Evolutionary conservation across 2,113 vertebrate species (phyloP).

Genomic region (Cottus gobio): DNA sequence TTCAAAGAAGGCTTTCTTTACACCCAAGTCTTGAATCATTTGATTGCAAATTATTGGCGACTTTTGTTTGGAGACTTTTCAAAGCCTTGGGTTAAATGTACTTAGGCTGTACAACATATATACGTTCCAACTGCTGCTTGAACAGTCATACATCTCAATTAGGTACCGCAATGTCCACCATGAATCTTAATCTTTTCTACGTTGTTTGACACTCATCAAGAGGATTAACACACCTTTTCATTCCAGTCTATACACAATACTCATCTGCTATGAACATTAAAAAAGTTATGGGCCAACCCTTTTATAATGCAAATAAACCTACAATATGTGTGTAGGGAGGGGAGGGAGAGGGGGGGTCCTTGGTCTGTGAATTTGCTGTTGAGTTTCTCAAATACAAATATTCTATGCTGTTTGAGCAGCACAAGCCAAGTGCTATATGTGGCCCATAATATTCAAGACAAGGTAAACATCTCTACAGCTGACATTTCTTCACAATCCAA

Average conservation of each 20-base stretch:
- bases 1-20: conserved; percentile 61
- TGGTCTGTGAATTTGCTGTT: background rate
- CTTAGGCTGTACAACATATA: background rate
- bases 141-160: background rate
- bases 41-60: conserved; percentile 37
- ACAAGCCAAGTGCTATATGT: too few species aligned
- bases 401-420: too few species aligned
- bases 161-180: background rate
- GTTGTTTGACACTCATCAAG: background rate
- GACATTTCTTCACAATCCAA: background rate
- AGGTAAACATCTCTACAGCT: background rate
- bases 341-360: too few species aligned
- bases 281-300: background rate
- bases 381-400: too few species aligned
- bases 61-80: conserved; percentile 34
- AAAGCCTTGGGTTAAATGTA: background rate
- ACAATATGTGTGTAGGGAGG: background rate
- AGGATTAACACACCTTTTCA: background rate
- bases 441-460: background rate
- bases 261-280: background rate
- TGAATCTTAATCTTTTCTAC: background rate
- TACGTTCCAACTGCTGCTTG: background rate
- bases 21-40: conserved; percentile 46
- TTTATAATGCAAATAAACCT: background rate
- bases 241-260: background rate